These are phyloP conservation scores for Temnothorax longispinosus DNA, from an alignment of 1,140 invertebrate species.

Conservation along the genomic window DNA sequence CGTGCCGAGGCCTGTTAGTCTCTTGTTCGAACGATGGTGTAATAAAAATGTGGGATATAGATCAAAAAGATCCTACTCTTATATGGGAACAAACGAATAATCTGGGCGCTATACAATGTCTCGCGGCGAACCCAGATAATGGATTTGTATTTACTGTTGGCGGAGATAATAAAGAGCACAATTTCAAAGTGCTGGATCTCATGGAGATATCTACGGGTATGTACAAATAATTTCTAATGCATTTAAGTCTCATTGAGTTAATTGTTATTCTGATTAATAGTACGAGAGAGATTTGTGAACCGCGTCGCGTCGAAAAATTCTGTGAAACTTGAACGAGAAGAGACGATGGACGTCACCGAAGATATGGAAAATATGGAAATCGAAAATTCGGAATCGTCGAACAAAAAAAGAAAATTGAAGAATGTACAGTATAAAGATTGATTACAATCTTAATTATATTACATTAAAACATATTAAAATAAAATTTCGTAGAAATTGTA, in stretches of 20 bases:
- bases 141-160: constrained; percentile 93
- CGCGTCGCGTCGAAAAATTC: background rate
- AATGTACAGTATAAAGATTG: background rate
- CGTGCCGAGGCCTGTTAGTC: constrained; percentile 90
- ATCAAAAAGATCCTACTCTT: constrained; percentile 78
- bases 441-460: constrained; percentile 2
- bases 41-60: constrained; percentile 92
- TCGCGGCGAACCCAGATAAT: constrained; percentile 92
- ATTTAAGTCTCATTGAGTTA: background rate
- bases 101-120: constrained; percentile 91
- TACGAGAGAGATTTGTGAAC: constrained; percentile 67
- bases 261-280: constrained; percentile 65
- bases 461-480: background rate
- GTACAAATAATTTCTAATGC: constrained; percentile 48
- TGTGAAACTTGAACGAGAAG: constrained; percentile 39
- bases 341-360: constrained; percentile 77
- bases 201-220: constrained; percentile 89
- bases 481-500: constrained; percentile 8
- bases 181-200: constrained; percentile 92
- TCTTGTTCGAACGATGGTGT: constrained; percentile 91
- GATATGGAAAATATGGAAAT: constrained; percentile 68
- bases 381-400: background rate
- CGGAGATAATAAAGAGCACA: constrained; percentile 93
- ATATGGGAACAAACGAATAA: constrained; percentile 88
- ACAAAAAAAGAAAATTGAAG: background rate